Evolutionary conservation across 2,113 vertebrate species (phyloP), one percentile per base, ranked within the genome.

Genomic region (Sylvietta virens): DNA sequence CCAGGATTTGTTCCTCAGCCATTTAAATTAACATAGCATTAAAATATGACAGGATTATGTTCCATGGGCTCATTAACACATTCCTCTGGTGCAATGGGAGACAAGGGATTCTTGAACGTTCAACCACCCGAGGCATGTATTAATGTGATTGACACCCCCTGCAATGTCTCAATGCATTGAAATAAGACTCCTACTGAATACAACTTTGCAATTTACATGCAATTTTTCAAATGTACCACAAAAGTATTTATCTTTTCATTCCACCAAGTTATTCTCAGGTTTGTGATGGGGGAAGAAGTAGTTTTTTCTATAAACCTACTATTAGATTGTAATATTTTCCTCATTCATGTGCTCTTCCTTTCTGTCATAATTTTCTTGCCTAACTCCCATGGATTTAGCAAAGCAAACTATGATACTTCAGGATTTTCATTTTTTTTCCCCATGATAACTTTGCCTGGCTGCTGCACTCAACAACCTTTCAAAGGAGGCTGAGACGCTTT

Each of bases 1-100:
- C 61, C 44, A 91, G 80, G 85, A 94, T 93, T 92, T 80, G 44
- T 96, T 95, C 79, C 71, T 90, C 53, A 93, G 72, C 47, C 86
- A 48, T 61, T 92, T 79, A 73, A 93, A 93, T 95, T 95, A 92
- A 74, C 86, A 79, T 26, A 94, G n/a, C 76, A 91, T 95, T 95
- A 92, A 93, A 94, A 94, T 86, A 90, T 35, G 89, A 78, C 71
- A 92, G 71, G 73, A 83, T 89, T 95, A 67, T 92, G 39, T 94
- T 96, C 84, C 86, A 42, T 0, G 16, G 35, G 73, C 45, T 95
- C 83, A 88, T 93, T 94, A 96, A 85, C 58, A 86, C 82, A 54
- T 91, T 92, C 45, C 61, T 93, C 57, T 90, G 74, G 86, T 92
- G 86, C 86, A 82, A 74, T 45, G 45, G 69, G 81, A 95, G 76